These are phyloP conservation scores for Botia kubotai DNA, from an alignment of 2,797 vertebrate genomes.

Conservation along the genomic window DNA sequence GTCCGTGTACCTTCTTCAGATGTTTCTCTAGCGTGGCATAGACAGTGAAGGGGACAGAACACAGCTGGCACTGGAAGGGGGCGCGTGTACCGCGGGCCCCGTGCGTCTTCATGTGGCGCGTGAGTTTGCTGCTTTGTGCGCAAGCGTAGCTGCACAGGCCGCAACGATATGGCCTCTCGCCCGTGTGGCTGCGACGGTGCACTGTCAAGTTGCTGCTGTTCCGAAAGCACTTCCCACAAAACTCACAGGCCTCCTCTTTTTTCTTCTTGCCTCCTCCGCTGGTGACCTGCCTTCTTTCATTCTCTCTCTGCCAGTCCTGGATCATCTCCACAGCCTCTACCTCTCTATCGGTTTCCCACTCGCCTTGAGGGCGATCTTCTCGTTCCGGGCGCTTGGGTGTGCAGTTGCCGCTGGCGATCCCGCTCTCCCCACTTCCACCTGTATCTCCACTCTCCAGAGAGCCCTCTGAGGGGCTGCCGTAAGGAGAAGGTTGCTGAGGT, in stretches of 20 bases:
- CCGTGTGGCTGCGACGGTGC: constrained; percentile 84
- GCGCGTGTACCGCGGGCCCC: constrained; percentile 74
- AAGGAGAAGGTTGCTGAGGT: constrained; percentile 76
- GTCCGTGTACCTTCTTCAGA: constrained; percentile 81
- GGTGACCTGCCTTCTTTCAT: constrained; percentile 62
- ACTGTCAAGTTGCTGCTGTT: constrained; percentile 84
- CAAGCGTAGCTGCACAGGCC: constrained; percentile 87
- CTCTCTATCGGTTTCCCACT: constrained; percentile 63
- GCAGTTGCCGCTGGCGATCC: constrained; percentile 84
- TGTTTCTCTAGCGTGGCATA: constrained; percentile 85
- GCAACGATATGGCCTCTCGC: constrained; percentile 86
- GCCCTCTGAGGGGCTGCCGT: constrained; percentile 81
- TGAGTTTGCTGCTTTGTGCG: constrained; percentile 87
- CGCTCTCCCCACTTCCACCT: constrained; percentile 82
- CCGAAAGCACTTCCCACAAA: constrained; percentile 79
- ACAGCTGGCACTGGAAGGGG: constrained; percentile 73
- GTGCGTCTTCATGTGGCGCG: constrained; percentile 89
- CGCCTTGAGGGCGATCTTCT: constrained; percentile 55
- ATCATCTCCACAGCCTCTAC: constrained; percentile 69
- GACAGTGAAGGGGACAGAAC: constrained; percentile 79
- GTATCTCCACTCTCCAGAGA: constrained; percentile 83
- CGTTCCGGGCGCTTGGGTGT: constrained; percentile 78
- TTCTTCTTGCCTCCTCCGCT: constrained; percentile 70
- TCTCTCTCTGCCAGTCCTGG: constrained; percentile 78
- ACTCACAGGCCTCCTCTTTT: constrained; percentile 80